Evolutionary conservation across 2,113 vertebrate genomes (phyloP).

Genomic region (Azemiops feae): DNA sequence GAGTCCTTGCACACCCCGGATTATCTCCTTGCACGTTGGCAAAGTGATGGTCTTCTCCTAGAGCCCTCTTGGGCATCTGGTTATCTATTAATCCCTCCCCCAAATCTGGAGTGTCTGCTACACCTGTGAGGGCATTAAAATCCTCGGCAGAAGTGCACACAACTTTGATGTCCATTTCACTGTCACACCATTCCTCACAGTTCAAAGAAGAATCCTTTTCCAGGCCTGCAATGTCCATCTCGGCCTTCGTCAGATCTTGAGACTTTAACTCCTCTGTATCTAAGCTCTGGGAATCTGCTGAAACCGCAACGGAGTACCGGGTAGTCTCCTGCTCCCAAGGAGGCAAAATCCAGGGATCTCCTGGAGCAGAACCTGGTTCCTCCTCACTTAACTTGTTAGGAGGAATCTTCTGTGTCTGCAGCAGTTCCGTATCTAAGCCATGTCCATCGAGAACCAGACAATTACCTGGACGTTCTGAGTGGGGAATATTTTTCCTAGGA

Average conservation of each 20-base stretch:
- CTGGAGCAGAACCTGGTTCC: background rate
- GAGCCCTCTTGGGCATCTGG: background rate
- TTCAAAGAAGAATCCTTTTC: constrained; percentile 9
- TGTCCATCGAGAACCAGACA: constrained; percentile 22
- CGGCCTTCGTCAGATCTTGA: constrained; percentile 24
- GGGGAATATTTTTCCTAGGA: background rate
- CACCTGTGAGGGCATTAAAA: accelerated
- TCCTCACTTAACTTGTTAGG: background rate
- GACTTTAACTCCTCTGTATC: background rate
- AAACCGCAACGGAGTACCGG: accelerated
- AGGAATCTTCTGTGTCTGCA: accelerated
- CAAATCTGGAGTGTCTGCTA: background rate
- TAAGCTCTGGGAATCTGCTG: background rate
- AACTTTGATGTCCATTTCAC: constrained; percentile 22
- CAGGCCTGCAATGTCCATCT: constrained; percentile 19
- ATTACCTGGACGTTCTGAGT: constrained; percentile 1
- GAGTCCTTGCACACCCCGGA: background rate
- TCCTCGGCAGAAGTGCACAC: constrained; percentile 3
- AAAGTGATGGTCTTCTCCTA: background rate
- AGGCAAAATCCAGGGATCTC: background rate
- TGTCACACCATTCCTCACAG: background rate
- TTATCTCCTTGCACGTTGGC: background rate
- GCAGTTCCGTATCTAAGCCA: constrained; percentile 13
- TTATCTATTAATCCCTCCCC: background rate
- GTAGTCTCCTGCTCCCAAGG: accelerated